These are phyloP conservation scores for Anoplius nigerrimus DNA, from an alignment of 2,888 invertebrate species.

Conservation along the genomic window DNA sequence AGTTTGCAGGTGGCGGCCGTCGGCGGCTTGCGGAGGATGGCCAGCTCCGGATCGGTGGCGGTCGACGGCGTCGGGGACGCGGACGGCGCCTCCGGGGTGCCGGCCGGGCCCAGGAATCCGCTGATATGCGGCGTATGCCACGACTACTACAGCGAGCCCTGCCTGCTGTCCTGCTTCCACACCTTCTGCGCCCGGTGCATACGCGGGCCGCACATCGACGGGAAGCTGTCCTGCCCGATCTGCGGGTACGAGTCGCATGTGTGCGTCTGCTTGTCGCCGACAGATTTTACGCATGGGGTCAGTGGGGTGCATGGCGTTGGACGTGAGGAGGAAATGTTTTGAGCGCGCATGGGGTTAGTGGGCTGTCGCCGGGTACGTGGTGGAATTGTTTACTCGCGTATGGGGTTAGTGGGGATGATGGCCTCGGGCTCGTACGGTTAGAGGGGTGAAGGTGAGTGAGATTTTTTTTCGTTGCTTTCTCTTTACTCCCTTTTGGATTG, in stretches of 20 bases:
- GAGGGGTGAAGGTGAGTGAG: too few relatives aligned
- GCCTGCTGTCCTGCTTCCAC: conserved; percentile 82
- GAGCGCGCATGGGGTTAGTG: too few relatives aligned
- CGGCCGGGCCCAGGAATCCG: conserved; percentile 76
- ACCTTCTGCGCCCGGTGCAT: conserved; percentile 83
- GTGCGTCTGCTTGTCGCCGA: too few relatives aligned
- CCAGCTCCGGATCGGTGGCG: conserved; percentile 62
- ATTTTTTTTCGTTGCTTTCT: too few relatives aligned
- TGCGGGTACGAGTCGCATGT: conserved; percentile 77
- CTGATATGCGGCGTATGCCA: conserved; percentile 82
- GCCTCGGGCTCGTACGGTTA: too few relatives aligned
- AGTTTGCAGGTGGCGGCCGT: conserved; percentile 32
- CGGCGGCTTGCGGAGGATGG: conserved; percentile 58
- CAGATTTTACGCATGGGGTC: too few relatives aligned
- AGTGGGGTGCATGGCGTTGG: too few relatives aligned
- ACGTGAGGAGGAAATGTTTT: too few relatives aligned
- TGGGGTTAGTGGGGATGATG: too few relatives aligned
- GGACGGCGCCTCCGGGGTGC: conserved; percentile 59
- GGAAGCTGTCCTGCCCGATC: conserved; percentile 80
- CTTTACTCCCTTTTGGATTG: too few relatives aligned
- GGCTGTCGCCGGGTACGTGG: too few relatives aligned
- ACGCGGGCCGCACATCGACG: conserved; percentile 79
- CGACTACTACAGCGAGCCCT: conserved; percentile 82
- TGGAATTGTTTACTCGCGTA: too few relatives aligned
- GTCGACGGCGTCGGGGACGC: conserved; percentile 63